Conservation (phyloP, 2,888 invertebrate genomes). For the Ichneumoninae sp. region DNA sequence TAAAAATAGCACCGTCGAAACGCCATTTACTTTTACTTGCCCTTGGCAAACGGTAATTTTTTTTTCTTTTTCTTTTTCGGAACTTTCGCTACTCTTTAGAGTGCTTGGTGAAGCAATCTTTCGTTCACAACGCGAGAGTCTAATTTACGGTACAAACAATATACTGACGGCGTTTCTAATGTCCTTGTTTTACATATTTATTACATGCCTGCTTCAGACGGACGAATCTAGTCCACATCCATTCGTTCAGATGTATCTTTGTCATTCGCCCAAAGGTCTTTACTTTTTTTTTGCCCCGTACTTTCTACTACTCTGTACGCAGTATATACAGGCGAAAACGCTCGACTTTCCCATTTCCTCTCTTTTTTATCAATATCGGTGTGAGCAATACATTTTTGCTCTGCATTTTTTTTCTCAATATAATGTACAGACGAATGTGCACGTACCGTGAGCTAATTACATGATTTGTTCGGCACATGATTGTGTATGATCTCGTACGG, state of each 20-base stretch:
- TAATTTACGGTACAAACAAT: slow-evolving; percentile 8
- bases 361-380: slow-evolving; percentile 18
- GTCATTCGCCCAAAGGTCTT: not conserved
- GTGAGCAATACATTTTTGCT: slow-evolving; percentile 7
- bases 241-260: slow-evolving; percentile 3
- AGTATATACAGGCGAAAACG: slow-evolving; percentile 50
- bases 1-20: slow-evolving; percentile 3
- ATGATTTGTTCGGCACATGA: slow-evolving; percentile 6
- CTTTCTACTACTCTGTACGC: not conserved
- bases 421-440: slow-evolving; percentile 20
- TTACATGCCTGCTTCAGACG: not conserved
- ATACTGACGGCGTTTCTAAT: not conserved
- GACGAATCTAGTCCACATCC: not conserved
- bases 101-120: not conserved
- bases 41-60: not conserved
- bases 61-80: not conserved
- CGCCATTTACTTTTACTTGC: not conserved
- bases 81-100: not conserved
- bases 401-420: not conserved
- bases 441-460: slow-evolving; percentile 19
- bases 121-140: slow-evolving; percentile 26
- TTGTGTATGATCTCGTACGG: not conserved
- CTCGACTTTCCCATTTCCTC: slow-evolving; percentile 8
- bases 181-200: not conserved
- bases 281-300: not conserved